Conservation (phyloP, 2,888 invertebrate genomes). For the Imbricaverruca yamaguchii region DNA sequence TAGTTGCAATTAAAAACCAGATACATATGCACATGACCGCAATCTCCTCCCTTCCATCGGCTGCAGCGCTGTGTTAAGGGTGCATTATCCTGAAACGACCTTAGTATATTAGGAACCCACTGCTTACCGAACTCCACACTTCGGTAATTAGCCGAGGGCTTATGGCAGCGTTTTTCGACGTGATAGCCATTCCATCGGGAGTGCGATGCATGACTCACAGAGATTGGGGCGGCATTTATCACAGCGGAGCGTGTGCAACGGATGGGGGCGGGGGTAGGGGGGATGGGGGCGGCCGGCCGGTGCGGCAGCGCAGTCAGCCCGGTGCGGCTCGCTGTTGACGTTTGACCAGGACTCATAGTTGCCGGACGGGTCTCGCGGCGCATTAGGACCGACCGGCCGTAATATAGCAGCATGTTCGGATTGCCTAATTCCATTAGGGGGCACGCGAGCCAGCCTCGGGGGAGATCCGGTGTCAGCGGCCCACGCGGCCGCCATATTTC, state of each 20-base stretch:
- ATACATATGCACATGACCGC: too few relatives aligned
- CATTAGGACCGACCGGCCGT: not conserved
- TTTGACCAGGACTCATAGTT: not conserved
- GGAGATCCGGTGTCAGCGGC: not conserved
- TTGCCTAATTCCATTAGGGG: slow-evolving; percentile 16
- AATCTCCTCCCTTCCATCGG: too few relatives aligned
- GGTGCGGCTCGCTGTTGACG: not conserved
- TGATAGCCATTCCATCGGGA: not conserved
- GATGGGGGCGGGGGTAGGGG: too few relatives aligned
- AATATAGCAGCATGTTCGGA: not conserved
- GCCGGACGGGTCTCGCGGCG: not conserved
- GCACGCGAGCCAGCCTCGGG: not conserved
- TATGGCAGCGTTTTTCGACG: not conserved
- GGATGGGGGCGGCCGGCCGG: not conserved
- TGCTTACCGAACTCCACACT: not conserved
- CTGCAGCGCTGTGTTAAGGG: too few relatives aligned
- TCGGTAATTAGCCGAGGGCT: not conserved
- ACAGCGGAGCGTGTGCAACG: too few relatives aligned
- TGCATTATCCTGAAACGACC: not conserved
- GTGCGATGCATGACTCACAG: not conserved
- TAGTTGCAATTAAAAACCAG: too few relatives aligned
- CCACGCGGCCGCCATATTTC: not conserved
- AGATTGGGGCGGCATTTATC: not conserved
- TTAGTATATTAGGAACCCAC: not conserved
- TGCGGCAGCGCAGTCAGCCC: not conserved